A percentile compares a stretch with the other conserved stretches of the same genome.
These are phyloP conservation scores for Saxidomus purpurata DNA, from an alignment of 1,140 invertebrate genomes.

Conservation along the genomic window DNA sequence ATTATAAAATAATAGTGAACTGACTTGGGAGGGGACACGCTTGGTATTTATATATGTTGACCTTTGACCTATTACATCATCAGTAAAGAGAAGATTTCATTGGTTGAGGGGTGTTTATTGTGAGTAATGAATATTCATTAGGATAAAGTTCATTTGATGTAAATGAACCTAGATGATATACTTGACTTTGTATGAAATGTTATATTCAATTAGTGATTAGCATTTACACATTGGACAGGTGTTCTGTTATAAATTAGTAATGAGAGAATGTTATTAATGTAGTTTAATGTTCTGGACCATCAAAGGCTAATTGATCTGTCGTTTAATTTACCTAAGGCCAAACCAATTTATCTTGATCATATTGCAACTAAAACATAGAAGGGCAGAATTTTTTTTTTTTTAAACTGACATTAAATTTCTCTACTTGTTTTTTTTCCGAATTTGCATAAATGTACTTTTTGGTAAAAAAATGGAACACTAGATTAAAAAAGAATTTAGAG, in stretches of 20 bases:
- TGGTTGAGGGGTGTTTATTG: slow-evolving; percentile 12
- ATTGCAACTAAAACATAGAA: no score
- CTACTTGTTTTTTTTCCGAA: no score
- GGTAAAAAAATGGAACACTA: no score
- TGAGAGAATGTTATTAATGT: background rate
- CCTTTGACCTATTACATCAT: slow-evolving; percentile 44
- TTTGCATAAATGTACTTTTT: no score
- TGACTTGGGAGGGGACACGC: background rate
- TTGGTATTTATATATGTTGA: slow-evolving; percentile 43
- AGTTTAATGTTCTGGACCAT: background rate
- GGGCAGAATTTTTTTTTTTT: no score
- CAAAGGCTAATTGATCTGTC: background rate
- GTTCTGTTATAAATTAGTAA: background rate
- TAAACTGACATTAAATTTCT: no score
- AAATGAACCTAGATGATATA: background rate
- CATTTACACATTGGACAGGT: background rate
- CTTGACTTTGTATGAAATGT: background rate
- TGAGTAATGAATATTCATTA: slow-evolving; percentile 45
- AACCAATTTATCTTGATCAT: background rate
- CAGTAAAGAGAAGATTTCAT: slow-evolving; percentile 7
- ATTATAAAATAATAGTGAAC: slow-evolving; percentile 6
- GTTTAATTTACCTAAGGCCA: background rate
- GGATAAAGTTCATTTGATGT: background rate
- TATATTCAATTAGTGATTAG: slow-evolving; percentile 6
- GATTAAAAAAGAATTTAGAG: no score